Evolutionary conservation across 1,140 invertebrate species (phyloP).

Genomic region (Zaprionus davidi): DNA sequence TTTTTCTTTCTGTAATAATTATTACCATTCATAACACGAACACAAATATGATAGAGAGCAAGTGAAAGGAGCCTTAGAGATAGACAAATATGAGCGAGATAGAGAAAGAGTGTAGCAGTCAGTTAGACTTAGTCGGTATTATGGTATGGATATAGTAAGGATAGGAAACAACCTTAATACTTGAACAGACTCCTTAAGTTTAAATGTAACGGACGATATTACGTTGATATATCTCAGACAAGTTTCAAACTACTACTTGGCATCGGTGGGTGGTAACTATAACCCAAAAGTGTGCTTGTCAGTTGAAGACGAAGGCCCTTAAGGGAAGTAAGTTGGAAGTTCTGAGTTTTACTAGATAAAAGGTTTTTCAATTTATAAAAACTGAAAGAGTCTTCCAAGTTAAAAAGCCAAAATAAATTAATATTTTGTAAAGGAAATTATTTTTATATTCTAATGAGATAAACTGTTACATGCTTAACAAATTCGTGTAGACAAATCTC

Average conservation of each 20-base stretch:
- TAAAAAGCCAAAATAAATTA: not conserved
- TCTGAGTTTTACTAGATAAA: no score
- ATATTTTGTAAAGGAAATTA: not conserved
- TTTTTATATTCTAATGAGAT: no score
- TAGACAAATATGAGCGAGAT: not conserved
- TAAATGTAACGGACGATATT: not conserved
- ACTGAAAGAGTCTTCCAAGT: not conserved
- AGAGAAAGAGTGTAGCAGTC: constrained; percentile 1
- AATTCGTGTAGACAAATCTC: no score
- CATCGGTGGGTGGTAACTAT: not conserved
- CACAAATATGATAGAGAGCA: constrained; percentile 18
- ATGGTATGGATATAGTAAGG: constrained; percentile 1
- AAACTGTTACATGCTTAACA: no score
- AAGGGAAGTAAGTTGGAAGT: not conserved
- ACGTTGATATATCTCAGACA: not conserved
- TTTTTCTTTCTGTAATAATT: not conserved
- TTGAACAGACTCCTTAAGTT: not conserved
- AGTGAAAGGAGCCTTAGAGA: not conserved
- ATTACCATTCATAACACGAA: not conserved
- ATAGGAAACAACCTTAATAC: constrained; percentile 4
- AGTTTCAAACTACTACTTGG: not conserved
- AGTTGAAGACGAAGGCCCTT: not conserved
- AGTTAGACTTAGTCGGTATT: constrained; percentile 15
- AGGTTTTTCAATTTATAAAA: not conserved
- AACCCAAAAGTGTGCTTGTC: not conserved